Conservation (phyloP, 2,888 invertebrate species). For the Tachina fera region DNA sequence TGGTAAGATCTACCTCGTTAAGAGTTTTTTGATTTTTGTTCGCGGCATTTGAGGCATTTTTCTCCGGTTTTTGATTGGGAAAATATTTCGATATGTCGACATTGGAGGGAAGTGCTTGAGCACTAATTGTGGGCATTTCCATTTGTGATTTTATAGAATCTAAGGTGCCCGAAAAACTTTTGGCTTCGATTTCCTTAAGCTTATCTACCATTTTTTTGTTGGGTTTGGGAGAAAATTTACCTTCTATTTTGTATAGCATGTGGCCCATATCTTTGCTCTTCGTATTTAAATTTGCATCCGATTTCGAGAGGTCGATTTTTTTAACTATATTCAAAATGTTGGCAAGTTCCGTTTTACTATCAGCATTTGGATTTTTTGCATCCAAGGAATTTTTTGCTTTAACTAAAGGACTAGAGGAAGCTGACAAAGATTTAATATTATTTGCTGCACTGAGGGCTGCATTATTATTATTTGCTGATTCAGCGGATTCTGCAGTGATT, state of each 20-base stretch:
- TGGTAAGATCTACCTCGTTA: slow-evolving; percentile 82
- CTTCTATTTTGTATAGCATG: slow-evolving; percentile 76
- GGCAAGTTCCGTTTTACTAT: slow-evolving; percentile 78
- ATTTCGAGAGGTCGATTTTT: slow-evolving; percentile 74
- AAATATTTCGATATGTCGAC: slow-evolving; percentile 82
- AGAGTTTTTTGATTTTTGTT: slow-evolving; percentile 82
- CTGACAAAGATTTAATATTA: slow-evolving; percentile 75
- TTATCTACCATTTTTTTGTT: slow-evolving; percentile 77
- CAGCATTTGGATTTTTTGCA: slow-evolving; percentile 63
- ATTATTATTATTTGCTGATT: too few species aligned
- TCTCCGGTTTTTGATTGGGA: slow-evolving; percentile 81
- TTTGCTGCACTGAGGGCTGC: slow-evolving; percentile 73
- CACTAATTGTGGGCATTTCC: slow-evolving; percentile 79
- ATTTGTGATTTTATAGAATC: slow-evolving; percentile 81
- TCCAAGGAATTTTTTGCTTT: slow-evolving; percentile 58
- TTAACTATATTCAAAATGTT: slow-evolving; percentile 77
- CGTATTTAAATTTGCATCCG: slow-evolving; percentile 17
- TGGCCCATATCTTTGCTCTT: slow-evolving; percentile 77
- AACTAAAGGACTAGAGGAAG: slow-evolving; percentile 61
- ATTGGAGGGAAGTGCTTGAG: slow-evolving; percentile 75
- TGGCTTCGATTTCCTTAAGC: slow-evolving; percentile 81
- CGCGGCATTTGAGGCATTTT: slow-evolving; percentile 74
- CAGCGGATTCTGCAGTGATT: not conserved
- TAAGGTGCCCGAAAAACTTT: slow-evolving; percentile 81
- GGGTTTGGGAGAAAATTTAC: slow-evolving; percentile 72